Base-by-base conservation (phyloP, 2,888 invertebrate genomes). In the Coecobrya sp. region DNA sequence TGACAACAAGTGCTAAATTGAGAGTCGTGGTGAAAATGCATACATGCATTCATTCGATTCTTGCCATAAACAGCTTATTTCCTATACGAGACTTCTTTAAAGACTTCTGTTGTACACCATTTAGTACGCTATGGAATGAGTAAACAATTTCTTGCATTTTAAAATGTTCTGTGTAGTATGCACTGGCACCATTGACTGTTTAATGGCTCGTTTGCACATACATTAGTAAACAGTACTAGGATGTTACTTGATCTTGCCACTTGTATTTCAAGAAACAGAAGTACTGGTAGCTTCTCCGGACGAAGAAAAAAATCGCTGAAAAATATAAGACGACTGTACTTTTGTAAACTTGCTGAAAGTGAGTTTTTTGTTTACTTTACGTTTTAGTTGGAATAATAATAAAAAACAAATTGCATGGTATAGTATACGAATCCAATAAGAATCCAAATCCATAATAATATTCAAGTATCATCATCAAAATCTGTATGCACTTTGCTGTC, bases 321-420 rank as follows among this genome's bases (percentile, higher is more conserved):
- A 49, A 55, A 55, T 49, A 27, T 55, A 79, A 79, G 55, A 79
- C 27, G 52, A 55, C 16, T 79, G 55, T 52, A 55, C 79, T 79
- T 52, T 27, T 52, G 52, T 79, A 79, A 79, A 79, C 52, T 52
- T 52, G 79, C 25, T 30, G 79, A 79, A 79, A 79, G 79, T 52
- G 27, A 79, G 79, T 79, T 79, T 68, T 79, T 55, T 79, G 79
- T 79, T 79, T 79, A 79, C 79, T 79, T 79, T 52, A 52, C 55
- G 27, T 52, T 52, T 79, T 52, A 55, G 52, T 27, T 27, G 52
- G 76, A 4, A 49, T 0, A 19, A 49, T 30, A 68, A 68, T 36
- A 68, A 36, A 36, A 30, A 25, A 11, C 1, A 19, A 19, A 59
- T 7, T 49, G n/a, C 68, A 30, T 68, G 30, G 68, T 25, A 19